Conservation (phyloP, 2,797 vertebrate genomes). For the Lacerta viridis region DNA sequence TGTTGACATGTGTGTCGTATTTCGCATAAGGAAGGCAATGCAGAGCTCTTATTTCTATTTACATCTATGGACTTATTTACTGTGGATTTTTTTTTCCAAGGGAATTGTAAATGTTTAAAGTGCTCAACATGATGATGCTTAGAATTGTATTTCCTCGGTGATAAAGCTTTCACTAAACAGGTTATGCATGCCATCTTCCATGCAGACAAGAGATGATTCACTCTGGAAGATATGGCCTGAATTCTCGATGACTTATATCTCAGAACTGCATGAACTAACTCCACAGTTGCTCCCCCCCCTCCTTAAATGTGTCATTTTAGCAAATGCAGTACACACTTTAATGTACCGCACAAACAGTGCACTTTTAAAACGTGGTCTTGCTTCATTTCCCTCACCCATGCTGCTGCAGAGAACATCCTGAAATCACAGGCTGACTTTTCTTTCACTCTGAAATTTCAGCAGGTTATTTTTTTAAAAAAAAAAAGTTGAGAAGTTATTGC, state of each 20-base stretch:
- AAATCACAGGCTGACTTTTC: constrained; percentile 48
- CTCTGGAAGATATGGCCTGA: constrained; percentile 33
- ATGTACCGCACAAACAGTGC: constrained; percentile 47
- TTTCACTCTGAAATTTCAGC: constrained; percentile 59
- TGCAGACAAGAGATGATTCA: constrained; percentile 60
- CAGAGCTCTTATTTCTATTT: constrained; percentile 51
- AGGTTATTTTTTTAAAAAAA: constrained; percentile 42
- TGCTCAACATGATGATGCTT: constrained; percentile 73
- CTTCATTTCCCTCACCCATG: constrained; percentile 61
- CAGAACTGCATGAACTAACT: constrained; percentile 66
- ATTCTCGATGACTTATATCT: constrained; percentile 54
- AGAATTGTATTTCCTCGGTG: constrained; percentile 82
- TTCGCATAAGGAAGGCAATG: constrained; percentile 39
- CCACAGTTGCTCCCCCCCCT: constrained; percentile 57
- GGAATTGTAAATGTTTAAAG: constrained; percentile 69
- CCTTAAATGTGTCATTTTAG: constrained; percentile 67
- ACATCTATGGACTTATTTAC: constrained; percentile 78
- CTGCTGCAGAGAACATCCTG: constrained; percentile 45
- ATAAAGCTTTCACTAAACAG: constrained; percentile 82
- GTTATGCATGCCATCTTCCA: constrained; percentile 73
- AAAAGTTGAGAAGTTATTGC: neutral
- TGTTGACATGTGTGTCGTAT: constrained; percentile 54
- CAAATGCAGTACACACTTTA: constrained; percentile 54
- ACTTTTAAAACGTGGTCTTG: constrained; percentile 64
- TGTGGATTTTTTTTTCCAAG: constrained; percentile 64